These are phyloP conservation scores for Marasmarcha lunaedactyla DNA, from an alignment of 2,888 invertebrate genomes.

Conservation along the genomic window DNA sequence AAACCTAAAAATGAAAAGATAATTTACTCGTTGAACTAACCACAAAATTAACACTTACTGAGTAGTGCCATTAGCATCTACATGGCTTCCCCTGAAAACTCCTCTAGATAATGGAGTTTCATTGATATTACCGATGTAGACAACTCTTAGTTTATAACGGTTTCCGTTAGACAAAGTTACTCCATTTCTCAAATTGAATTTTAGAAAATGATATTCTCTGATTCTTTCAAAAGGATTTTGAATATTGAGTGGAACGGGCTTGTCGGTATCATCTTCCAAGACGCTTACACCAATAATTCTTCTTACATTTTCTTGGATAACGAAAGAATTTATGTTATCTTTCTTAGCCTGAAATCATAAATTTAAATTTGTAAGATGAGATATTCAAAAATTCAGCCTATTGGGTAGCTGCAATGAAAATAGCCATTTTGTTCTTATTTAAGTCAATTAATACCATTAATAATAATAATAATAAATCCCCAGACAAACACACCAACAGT, in stretches of 20 bases:
- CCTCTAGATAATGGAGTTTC: constrained; percentile 55
- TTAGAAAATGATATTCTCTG: constrained; percentile 36
- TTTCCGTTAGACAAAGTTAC: constrained; percentile 24
- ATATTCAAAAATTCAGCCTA: too few relatives aligned
- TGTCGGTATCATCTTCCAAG: constrained; percentile 21
- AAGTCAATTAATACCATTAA: too few relatives aligned
- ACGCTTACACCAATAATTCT: constrained; percentile 24
- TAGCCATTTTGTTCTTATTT: too few relatives aligned
- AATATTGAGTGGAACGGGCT: constrained; percentile 21
- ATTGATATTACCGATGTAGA: constrained; percentile 52
- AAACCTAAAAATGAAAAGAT: too few relatives aligned
- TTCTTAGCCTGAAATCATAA: constrained; percentile 29
- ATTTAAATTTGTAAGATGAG: constrained; percentile 1
- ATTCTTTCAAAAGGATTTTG: constrained; percentile 29
- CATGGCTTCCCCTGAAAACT: constrained; percentile 51
- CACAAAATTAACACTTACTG: too few relatives aligned
- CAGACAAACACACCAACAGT: too few relatives aligned
- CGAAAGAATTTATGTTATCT: constrained; percentile 25
- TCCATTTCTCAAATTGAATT: constrained; percentile 35
- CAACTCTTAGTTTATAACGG: constrained; percentile 30
- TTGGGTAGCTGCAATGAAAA: too few relatives aligned
- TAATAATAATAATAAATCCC: too few relatives aligned
- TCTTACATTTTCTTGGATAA: constrained; percentile 50
- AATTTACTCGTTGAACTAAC: too few relatives aligned
- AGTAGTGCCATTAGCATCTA: constrained; percentile 25